These are phyloP conservation scores for Limosa lapponica DNA, from an alignment of 2,797 vertebrate species.

Conservation along the genomic window DNA sequence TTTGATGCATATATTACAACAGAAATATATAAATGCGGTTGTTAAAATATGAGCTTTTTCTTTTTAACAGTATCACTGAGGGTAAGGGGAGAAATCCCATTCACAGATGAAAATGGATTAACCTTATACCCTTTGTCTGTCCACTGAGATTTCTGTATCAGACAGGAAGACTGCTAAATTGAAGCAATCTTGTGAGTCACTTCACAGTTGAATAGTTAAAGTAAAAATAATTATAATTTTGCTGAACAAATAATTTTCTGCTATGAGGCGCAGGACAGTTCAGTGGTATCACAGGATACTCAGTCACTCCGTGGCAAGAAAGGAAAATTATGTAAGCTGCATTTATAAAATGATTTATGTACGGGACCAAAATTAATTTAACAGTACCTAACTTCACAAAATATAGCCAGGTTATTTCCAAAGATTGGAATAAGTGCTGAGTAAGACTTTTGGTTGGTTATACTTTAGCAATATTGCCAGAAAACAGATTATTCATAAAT, in stretches of 20 bases:
- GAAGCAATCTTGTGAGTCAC: slow-evolving; percentile 21
- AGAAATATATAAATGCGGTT: background rate
- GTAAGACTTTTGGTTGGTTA: background rate
- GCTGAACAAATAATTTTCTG: slow-evolving; percentile 48
- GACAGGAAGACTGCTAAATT: background rate
- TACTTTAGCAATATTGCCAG: background rate
- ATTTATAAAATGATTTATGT: slow-evolving; percentile 15
- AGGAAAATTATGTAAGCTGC: background rate
- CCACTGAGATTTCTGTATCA: slow-evolving; percentile 24
- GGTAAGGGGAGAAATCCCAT: background rate
- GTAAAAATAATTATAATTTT: background rate
- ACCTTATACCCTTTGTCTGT: slow-evolving; percentile 23
- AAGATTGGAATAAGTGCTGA: background rate
- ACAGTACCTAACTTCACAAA: background rate
- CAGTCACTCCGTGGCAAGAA: background rate
- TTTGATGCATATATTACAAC: background rate
- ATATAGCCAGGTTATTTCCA: background rate
- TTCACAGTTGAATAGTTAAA: slow-evolving; percentile 10
- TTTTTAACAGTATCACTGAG: background rate
- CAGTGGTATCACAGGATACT: background rate
- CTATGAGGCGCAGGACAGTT: slow-evolving; percentile 1
- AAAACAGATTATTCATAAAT: background rate
- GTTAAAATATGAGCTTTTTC: background rate
- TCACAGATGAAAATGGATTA: slow-evolving; percentile 14
- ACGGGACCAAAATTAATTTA: background rate